phyloP scores from a whole-genome alignment of 2,888 invertebrate species.

The Nephrotoma appendiculata region DNA sequence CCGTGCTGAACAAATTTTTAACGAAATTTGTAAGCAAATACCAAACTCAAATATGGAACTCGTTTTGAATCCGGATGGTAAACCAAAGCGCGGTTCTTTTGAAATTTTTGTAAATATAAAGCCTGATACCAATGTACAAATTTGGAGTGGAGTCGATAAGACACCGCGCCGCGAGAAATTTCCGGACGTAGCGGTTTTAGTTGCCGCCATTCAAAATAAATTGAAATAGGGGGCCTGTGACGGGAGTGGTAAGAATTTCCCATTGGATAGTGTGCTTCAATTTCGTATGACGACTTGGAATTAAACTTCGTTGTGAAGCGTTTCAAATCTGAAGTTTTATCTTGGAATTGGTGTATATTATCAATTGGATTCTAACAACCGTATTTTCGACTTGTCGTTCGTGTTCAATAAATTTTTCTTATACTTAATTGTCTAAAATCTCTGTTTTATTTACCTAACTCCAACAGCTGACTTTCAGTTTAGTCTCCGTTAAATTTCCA shows the following conservation, averaged over 20 bases:
- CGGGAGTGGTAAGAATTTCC: background rate
- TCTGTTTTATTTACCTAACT: too few species aligned
- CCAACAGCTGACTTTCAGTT: too few species aligned
- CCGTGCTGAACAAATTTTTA: constrained; percentile 23
- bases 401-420: background rate
- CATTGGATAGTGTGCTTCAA: background rate
- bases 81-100: background rate
- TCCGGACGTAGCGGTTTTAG: background rate
- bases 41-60: constrained; percentile 14
- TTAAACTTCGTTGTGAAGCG: background rate
- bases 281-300: background rate
- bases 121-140: background rate
- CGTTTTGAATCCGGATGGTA: background rate
- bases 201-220: background rate
- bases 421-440: too few species aligned
- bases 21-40: constrained; percentile 16
- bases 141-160: background rate
- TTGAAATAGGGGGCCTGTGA: background rate
- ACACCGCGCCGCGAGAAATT: background rate
- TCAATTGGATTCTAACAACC: background rate
- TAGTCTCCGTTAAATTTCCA: too few species aligned
- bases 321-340: background rate
- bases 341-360: background rate
- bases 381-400: background rate
- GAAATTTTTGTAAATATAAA: background rate